Base-by-base conservation (phyloP, 1,140 invertebrate genomes). In the Lordiphosa collinella region DNA sequence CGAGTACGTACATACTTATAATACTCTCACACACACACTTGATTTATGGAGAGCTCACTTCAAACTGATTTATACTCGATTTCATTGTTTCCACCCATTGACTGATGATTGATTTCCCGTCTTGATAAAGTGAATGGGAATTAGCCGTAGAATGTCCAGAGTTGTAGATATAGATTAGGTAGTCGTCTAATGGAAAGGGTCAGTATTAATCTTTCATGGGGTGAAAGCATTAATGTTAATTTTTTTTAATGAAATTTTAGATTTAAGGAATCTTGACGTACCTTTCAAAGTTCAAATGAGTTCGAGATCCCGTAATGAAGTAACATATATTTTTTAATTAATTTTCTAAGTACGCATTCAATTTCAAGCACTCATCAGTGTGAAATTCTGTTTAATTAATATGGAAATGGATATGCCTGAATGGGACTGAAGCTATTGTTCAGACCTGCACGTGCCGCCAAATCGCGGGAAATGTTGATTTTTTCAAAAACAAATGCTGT, bases 11-110 rank as follows among this genome's bases (percentile, higher is more conserved):
- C 4, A 3, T 43, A 43, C 11, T 1, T 41, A 41, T 41, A 22
- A 29, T 29, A 29, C 25, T 8, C 71, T 59, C 16, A 37, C 35
- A 46, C 51, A 35, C 50, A 50, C 36, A 59, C 18, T 55, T 80
- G 59, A 79, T 79, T 74, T 79, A 78, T 56, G 46, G 57, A 48
- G 41, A 34, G 32, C 59, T 48, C 70, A 82, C 56, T 65, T 37
- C 46, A 40, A 66, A 60, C 75, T 74, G 76, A 79, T 79, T 79
- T 79, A 80, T 79, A 75, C 82, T 55, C 49, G 48, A 47, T 48
- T 50, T 37, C 50, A 38, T 35, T 54, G 12, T 44, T 16, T 58
- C 18, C 25, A 29, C 31, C 48, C 47, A 53, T 18, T 22, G 18
- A 49, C 22, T 41, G 57, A 59, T 73, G 74, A 79, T 79, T 79